Percentiles rank a stretch among this genome's conserved stretches.
These are phyloP conservation scores for Neomicropteryx cornuta DNA, from an alignment of 1,140 invertebrate species.

Conservation along the genomic window DNA sequence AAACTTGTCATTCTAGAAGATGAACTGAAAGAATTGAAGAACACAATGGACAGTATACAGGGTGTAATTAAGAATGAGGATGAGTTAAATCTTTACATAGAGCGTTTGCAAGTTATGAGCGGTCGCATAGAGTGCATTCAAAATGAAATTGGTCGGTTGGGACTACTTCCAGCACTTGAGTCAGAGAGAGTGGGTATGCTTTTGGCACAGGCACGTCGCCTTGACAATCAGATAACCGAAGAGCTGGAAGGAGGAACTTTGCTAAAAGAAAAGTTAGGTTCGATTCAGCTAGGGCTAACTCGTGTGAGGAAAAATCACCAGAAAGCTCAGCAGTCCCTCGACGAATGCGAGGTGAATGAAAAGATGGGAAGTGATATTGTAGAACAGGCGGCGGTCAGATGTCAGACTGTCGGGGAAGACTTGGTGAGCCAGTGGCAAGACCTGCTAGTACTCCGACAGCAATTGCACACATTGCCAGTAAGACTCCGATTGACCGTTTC, in stretches of 20 bases:
- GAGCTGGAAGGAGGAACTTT: constrained; percentile 60
- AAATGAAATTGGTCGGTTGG: constrained; percentile 63
- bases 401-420: constrained; percentile 52
- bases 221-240: constrained; percentile 58
- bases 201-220: constrained; percentile 50
- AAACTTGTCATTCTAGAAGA: constrained; percentile 61
- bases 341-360: constrained; percentile 59
- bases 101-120: constrained; percentile 63
- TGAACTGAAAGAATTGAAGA: constrained; percentile 57
- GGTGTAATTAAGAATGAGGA: constrained; percentile 71
- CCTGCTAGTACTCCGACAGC: constrained; percentile 57
- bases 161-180: constrained; percentile 56
- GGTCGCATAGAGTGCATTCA: constrained; percentile 62
- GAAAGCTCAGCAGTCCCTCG: constrained; percentile 47
- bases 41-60: constrained; percentile 54
- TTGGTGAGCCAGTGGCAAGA: constrained; percentile 60
- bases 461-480: constrained; percentile 62
- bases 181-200: constrained; percentile 63
- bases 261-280: constrained; percentile 56
- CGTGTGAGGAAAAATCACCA: constrained; percentile 54
- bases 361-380: constrained; percentile 59
- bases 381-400: constrained; percentile 54
- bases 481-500: constrained; percentile 60
- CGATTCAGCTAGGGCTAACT: constrained; percentile 54
- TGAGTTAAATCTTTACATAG: constrained; percentile 67